Conservation (phyloP, 2,113 vertebrate species). For the Fulmarus glacialis region DNA sequence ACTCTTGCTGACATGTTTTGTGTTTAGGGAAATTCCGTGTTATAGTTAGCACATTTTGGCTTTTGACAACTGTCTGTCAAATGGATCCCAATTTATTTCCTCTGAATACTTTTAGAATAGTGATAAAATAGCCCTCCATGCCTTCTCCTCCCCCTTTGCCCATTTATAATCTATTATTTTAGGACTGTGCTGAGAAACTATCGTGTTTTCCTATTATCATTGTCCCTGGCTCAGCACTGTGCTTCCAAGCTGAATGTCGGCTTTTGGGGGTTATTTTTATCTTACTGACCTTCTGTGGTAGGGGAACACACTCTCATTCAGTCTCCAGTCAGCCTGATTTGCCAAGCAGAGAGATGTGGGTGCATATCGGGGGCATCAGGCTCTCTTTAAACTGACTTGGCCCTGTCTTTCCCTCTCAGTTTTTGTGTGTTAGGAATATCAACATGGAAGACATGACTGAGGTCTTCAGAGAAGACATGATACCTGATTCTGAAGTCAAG, state of each 20-base stretch:
- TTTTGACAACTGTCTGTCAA: neutral
- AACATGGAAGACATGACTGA: neutral
- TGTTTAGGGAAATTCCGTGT: neutral
- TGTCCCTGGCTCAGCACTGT: conserved; percentile 53
- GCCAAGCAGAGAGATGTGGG: neutral
- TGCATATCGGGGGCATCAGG: neutral
- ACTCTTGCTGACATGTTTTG: neutral
- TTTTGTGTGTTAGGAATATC: neutral
- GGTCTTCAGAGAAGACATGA: neutral
- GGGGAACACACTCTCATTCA: neutral
- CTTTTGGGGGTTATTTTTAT: conserved; percentile 51
- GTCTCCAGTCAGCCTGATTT: neutral
- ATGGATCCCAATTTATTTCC: neutral
- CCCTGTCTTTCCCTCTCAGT: neutral
- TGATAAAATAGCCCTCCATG: neutral
- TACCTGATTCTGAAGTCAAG: neutral
- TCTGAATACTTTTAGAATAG: neutral
- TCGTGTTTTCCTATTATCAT: conserved; percentile 20
- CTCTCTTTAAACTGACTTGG: neutral
- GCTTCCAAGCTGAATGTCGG: conserved; percentile 26
- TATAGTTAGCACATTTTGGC: neutral
- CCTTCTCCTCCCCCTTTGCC: neutral
- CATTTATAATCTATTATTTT: conserved; percentile 48
- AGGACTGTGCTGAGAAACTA: neutral
- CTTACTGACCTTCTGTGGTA: conserved; percentile 32